These are phyloP conservation scores for Pipra filicauda DNA, from an alignment of 2,113 vertebrate species.

Conservation along the genomic window DNA sequence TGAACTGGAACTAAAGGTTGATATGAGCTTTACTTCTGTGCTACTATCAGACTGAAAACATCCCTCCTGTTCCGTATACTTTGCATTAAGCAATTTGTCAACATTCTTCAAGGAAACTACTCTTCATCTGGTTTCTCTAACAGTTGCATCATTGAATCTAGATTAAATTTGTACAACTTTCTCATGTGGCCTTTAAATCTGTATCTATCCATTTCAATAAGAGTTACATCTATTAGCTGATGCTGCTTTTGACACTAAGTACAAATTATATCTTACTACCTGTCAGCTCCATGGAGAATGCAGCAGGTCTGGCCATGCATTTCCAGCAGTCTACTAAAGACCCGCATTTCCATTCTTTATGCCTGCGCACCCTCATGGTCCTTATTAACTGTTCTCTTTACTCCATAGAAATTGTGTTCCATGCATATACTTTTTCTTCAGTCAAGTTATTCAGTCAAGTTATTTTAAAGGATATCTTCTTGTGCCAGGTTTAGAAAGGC, in stretches of 20 bases:
- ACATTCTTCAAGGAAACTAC: not conserved
- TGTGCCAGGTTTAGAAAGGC: not conserved
- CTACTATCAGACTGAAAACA: not conserved
- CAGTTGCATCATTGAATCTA: not conserved
- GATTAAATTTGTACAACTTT: not conserved
- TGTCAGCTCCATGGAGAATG: not conserved
- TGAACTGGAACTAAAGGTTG: not conserved
- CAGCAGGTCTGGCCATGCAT: not conserved
- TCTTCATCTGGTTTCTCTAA: not conserved
- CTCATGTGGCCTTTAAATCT: not conserved
- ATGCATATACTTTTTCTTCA: not conserved
- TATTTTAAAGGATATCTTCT: not conserved
- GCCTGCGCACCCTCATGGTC: not conserved
- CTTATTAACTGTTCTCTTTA: not conserved
- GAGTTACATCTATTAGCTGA: not conserved
- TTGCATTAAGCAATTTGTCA: not conserved
- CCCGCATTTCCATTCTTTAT: not conserved
- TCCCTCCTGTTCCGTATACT: not conserved
- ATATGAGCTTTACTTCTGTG: not conserved
- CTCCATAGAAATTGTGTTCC: not conserved
- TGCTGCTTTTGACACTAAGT: not conserved
- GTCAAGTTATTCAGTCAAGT: not conserved
- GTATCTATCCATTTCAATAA: not conserved
- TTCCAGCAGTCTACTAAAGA: not conserved
- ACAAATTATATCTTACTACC: not conserved